A percentile compares a stretch with the other conserved stretches of the same genome.
These are phyloP conservation scores for Enteromius thamalakanensis DNA, from an alignment of 2,797 vertebrate genomes.

Conservation along the genomic window DNA sequence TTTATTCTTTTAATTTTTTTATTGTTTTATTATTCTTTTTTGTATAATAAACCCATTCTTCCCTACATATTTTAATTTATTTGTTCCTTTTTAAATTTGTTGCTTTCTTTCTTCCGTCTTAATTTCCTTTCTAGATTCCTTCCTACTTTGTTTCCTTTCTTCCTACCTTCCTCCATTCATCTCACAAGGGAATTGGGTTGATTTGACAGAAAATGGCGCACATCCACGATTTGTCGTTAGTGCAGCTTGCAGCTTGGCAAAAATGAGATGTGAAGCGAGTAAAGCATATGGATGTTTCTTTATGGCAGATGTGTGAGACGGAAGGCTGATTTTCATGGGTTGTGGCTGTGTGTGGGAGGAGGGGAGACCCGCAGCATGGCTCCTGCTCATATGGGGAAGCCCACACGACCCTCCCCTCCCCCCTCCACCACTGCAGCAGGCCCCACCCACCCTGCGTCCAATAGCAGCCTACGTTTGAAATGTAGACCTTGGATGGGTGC, in stretches of 20 bases:
- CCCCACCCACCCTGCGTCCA: constrained; percentile 58
- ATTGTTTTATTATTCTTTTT: background rate
- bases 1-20: background rate
- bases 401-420: constrained; percentile 20
- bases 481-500: constrained; percentile 55
- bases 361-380: constrained; percentile 51
- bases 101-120: background rate
- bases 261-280: background rate
- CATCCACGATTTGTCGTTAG: background rate
- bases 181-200: background rate
- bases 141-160: background rate
- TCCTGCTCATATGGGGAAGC: constrained; percentile 53
- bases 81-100: background rate
- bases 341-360: constrained; percentile 35
- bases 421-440: constrained; percentile 57
- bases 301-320: background rate
- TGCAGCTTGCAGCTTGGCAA: background rate
- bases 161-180: background rate
- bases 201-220: constrained; percentile 31
- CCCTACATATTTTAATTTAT: background rate
- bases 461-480: constrained; percentile 51
- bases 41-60: too few relatives aligned
- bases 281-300: background rate
- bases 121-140: background rate
- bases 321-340: constrained; percentile 18